Evolutionary conservation across 2,797 vertebrate species (phyloP), one percentile per base, ranked within the genome.

Genomic region (Malurus splendens): DNA sequence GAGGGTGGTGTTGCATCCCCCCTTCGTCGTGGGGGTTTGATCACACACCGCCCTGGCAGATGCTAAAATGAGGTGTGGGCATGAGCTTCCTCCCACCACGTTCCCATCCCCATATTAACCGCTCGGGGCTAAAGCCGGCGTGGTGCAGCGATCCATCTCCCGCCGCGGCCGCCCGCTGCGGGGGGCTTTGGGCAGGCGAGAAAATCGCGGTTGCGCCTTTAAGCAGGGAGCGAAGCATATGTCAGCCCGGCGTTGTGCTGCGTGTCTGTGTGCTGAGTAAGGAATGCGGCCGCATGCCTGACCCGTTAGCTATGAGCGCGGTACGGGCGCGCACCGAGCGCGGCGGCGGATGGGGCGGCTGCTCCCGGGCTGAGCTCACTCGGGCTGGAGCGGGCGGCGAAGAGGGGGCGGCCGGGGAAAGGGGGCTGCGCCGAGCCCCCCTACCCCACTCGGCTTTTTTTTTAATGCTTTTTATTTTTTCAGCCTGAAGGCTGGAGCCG

Each of bases 271-370:
- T 97, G 97, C 96, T 98, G 98, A 98, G 97, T 98, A 98, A 99
- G 98, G 98, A 99, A 98, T 98, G 98, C 96, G 98, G 98, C 97
- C 98, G 97, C 98, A 98, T 98, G 98, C 98, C 98, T 98, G 97
- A 98, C 97, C 97, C 98, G 97, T 98, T 98, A 98, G 98, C 98
- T 98, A 98, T 97, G 98, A 98, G 97, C 96, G 96, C 97, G 97
- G 97, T 97, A 97, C 97, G 97, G 97, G 96, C 96, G 96, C 97
- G 96, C 75, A 62, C 75, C 68, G 62, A 89, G 68, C 75, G 81
- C 81, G 75, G 86, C 86, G 47, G 87, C 81, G 81, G 81, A 79
- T 73, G 74, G 81, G 81, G 87, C 87, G 75, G 74, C 9, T 79
- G 87, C 80, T 89, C 67, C 74, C 74, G 61, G 74, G 55, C 87